A percentile compares a stretch with the other conserved stretches of the same genome.
These are phyloP conservation scores for Echinarachnius parma DNA, from an alignment of 53 echinoderm and acorn worm species.

Conservation along the genomic window DNA sequence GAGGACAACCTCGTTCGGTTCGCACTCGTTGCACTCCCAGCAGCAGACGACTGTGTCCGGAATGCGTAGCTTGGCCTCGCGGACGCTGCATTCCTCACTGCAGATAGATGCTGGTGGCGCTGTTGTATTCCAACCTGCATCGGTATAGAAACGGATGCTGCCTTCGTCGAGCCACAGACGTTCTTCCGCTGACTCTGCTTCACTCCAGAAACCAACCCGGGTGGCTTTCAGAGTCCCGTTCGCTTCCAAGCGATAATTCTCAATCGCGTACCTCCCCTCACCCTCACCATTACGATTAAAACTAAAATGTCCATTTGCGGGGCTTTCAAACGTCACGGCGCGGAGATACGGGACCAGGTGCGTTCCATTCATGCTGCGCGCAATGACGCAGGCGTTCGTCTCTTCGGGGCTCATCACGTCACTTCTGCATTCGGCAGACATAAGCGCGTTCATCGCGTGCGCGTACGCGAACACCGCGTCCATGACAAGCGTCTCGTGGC, in stretches of 20 bases:
- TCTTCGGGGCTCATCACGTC: neutral
- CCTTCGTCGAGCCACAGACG: constrained; percentile 44
- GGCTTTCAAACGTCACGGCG: constrained; percentile 55
- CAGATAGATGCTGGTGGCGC: constrained; percentile 59
- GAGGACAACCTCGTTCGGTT: constrained; percentile 35
- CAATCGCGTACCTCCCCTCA: constrained; percentile 63
- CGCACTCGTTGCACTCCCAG: constrained; percentile 72
- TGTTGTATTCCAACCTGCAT: constrained; percentile 28
- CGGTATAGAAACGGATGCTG: constrained; percentile 56
- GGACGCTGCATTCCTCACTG: constrained; percentile 57
- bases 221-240: constrained; percentile 28
- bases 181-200: neutral
- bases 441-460: constrained; percentile 58
- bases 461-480: constrained; percentile 84
- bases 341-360: constrained; percentile 51
- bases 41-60: constrained; percentile 59
- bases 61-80: constrained; percentile 47
- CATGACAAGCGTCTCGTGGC: constrained; percentile 82
- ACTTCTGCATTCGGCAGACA: constrained; percentile 51
- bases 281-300: constrained; percentile 71
- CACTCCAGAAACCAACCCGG: constrained; percentile 66
- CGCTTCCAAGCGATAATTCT: constrained; percentile 53
- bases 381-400: constrained; percentile 22
- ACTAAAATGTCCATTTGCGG: constrained; percentile 70
- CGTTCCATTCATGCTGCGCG: constrained; percentile 32